Evolutionary conservation across 1,140 invertebrate genomes (phyloP), one percentile per base, ranked within the genome.

Genomic region (Gryon sp.): DNA sequence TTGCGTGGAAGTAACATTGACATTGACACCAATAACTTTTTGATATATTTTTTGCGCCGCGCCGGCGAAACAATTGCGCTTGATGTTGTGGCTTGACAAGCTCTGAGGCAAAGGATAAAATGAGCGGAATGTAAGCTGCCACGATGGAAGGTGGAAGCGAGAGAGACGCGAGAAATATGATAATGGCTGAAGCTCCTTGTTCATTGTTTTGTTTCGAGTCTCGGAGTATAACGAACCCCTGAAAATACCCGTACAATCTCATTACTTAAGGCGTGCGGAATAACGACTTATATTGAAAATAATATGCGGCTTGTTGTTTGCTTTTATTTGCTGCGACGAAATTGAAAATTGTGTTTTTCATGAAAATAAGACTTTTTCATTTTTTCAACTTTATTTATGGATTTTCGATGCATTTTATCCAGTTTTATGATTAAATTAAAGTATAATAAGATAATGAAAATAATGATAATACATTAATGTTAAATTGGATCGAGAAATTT

Each of bases 161-260:
- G 66, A 57, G 52, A 62, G 57, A 70, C 30, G 48, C 19, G 79
- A 83, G 79, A 82, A 83, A 80, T 84, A 84, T 81, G 80, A 84
- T 84, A 82, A 83, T 81, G 75, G 68, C 68, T 57, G 57, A 68
- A 57, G 63, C 69, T 59, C 57, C 43, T 50, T 72, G 43, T 57
- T 55, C 52, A 57, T 75, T 46, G 60, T 43, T 38, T 48, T n/a
- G n/a, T 40, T 62, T 70, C 38, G 48, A 45, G 62, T 60, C 69
- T 41, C 52, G 66, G 81, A 69, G 78, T n/a, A n/a, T 75, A 81
- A 82, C 66, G 82, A 82, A 80, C 78, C 36, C 52, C 24, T 16
- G 43, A 55, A 65, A 72, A 78, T 52, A 82, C 50, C 77, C 53
- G 55, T 62, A 63, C 45, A 65, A 41, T 75, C 76, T 68, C 74